A percentile compares a stretch with the other conserved stretches of the same genome.
phyloP scores from a whole-genome alignment of 2,888 invertebrate genomes.

The Lycaena phlaeas region DNA sequence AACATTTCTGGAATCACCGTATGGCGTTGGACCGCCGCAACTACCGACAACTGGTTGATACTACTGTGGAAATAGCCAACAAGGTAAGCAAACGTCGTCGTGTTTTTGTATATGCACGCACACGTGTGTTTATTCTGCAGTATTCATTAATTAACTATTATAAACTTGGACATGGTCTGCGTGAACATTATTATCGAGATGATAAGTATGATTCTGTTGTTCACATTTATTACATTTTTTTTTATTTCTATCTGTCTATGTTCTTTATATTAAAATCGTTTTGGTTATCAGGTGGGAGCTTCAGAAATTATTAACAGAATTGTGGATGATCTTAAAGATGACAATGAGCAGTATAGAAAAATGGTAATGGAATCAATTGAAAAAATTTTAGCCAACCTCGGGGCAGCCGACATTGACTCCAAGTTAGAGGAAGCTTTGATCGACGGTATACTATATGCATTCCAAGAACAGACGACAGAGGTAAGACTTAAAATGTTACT shows the following conservation, averaged over 20 bases:
- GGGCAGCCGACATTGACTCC: slow-evolving; percentile 98
- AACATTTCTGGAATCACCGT: slow-evolving; percentile 99
- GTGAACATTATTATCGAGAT: too few relatives aligned
- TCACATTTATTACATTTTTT: too few relatives aligned
- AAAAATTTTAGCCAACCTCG: slow-evolving; percentile 97
- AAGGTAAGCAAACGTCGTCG: slow-evolving; percentile 71
- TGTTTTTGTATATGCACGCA: too few relatives aligned
- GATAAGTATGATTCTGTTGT: too few relatives aligned
- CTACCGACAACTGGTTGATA: slow-evolving; percentile 98
- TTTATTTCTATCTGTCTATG: too few relatives aligned
- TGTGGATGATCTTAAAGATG: slow-evolving; percentile 99
- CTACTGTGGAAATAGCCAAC: slow-evolving; percentile 99
- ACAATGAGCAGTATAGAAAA: slow-evolving; percentile 99
- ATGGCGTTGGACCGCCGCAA: slow-evolving; percentile 99
- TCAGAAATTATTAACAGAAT: slow-evolving; percentile 99
- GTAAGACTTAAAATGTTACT: slow-evolving; percentile 60
- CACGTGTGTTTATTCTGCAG: too few relatives aligned
- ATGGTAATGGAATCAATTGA: slow-evolving; percentile 99
- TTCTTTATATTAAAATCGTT: background rate
- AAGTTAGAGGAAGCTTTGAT: slow-evolving; percentile 98
- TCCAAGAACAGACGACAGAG: slow-evolving; percentile 99
- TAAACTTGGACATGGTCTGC: too few relatives aligned
- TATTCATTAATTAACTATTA: too few relatives aligned
- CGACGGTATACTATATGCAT: slow-evolving; percentile 99
- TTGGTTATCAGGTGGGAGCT: slow-evolving; percentile 83